These are phyloP conservation scores for Piezodorus guildinii DNA, from an alignment of 1,140 invertebrate species.

Conservation along the genomic window DNA sequence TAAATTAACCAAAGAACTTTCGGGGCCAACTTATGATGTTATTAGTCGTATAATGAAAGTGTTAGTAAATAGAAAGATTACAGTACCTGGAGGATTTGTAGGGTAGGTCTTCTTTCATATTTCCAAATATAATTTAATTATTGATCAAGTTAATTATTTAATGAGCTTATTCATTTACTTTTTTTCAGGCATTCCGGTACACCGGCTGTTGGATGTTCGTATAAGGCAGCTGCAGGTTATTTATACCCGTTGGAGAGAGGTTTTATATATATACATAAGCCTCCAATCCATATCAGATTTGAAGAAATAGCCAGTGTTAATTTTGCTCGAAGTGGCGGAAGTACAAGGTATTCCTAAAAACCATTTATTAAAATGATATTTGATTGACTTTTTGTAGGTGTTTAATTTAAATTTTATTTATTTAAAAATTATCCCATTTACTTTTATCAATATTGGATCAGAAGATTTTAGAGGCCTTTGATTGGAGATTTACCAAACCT, in stretches of 20 bases:
- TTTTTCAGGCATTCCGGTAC: conserved; percentile 72
- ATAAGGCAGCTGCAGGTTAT: conserved; percentile 94
- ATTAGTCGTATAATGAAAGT: conserved; percentile 93
- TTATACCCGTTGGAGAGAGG: conserved; percentile 97
- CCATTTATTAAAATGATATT: too few species aligned
- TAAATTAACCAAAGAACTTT: conserved; percentile 81
- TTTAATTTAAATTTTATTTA: too few species aligned
- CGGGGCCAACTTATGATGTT: conserved; percentile 89
- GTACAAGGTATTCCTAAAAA: conserved; percentile 46
- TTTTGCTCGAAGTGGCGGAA: conserved; percentile 91
- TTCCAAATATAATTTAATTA: too few species aligned
- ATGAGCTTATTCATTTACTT: neutral
- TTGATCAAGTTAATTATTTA: neutral
- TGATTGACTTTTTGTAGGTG: too few species aligned
- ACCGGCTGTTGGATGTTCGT: conserved; percentile 88
- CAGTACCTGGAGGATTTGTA: conserved; percentile 82
- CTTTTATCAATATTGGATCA: too few species aligned
- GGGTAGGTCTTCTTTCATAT: conserved; percentile 46
- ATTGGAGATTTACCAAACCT: too few species aligned
- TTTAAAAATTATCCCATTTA: too few species aligned
- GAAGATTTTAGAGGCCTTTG: too few species aligned
- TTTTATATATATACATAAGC: conserved; percentile 98
- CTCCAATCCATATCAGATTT: conserved; percentile 93
- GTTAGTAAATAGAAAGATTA: conserved; percentile 88
- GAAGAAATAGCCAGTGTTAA: conserved; percentile 94